A percentile compares a stretch with the other conserved stretches of the same genome.
Evolutionary conservation across 2,888 invertebrate genomes (phyloP).

Genomic region (Scaptomyza cyrtandrae): DNA sequence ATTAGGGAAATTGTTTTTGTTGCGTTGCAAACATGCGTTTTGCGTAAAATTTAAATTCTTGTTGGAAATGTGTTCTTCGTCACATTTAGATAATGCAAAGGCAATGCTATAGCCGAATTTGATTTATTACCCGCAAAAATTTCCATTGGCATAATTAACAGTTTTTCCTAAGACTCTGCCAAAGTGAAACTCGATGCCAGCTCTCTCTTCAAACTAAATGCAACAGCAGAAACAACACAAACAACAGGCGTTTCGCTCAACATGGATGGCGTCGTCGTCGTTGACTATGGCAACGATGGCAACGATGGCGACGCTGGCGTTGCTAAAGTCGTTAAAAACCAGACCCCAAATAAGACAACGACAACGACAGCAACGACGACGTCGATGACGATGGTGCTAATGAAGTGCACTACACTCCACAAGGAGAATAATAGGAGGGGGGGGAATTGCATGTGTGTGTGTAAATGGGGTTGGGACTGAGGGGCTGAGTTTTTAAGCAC

Average conservation of each 20-base stretch:
- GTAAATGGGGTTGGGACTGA: constrained; percentile 8
- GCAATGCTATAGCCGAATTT: constrained; percentile 64
- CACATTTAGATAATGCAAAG: constrained; percentile 54
- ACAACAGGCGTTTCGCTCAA: constrained; percentile 6
- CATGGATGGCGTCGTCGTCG: constrained; percentile 27
- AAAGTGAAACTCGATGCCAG: constrained; percentile 50
- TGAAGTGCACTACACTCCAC: constrained; percentile 66
- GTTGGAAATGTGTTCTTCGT: constrained; percentile 55
- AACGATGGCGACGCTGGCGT: constrained; percentile 30
- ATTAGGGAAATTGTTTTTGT: constrained; percentile 76
- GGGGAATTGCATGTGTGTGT: not conserved
- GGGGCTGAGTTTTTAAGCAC: too few relatives aligned
- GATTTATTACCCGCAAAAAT: constrained; percentile 57
- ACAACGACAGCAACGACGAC: constrained; percentile 44
- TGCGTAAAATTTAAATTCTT: constrained; percentile 54
- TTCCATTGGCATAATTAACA: constrained; percentile 65
- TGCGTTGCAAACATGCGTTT: constrained; percentile 33
- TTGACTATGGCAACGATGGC: constrained; percentile 29
- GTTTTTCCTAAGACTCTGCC: constrained; percentile 44
- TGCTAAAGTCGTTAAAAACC: constrained; percentile 54
- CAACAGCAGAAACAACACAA: constrained; percentile 7
- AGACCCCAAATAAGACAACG: constrained; percentile 50
- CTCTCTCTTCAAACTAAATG: constrained; percentile 24
- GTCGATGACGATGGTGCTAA: constrained; percentile 67
- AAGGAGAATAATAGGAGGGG: constrained; percentile 5